These are phyloP conservation scores for Poeciliopsis prolifica DNA, from an alignment of 2,113 vertebrate species.

Conservation along the genomic window DNA sequence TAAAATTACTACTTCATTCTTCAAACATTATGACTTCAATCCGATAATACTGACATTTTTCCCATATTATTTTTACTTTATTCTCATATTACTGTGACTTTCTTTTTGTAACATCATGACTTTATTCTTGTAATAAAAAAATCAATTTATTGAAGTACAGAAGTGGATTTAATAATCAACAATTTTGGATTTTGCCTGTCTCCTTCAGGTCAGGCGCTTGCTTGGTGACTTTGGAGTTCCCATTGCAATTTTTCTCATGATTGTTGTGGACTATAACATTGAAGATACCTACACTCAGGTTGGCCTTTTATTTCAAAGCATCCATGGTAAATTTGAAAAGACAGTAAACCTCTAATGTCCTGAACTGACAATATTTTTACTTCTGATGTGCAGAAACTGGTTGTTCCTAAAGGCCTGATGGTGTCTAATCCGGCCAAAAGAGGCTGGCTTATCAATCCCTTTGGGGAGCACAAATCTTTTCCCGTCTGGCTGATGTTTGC, in stretches of 20 bases:
- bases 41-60: too few relatives aligned
- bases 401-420: constrained; percentile 85
- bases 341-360: neutral
- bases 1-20: too few relatives aligned
- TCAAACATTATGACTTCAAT: too few relatives aligned
- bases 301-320: neutral
- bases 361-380: neutral
- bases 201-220: constrained; percentile 86
- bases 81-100: too few relatives aligned
- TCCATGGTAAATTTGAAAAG: neutral
- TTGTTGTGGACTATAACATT: constrained; percentile 83
- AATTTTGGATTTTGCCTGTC: neutral
- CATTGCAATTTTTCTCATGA: constrained; percentile 93
- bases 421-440: constrained; percentile 81
- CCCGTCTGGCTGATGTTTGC: constrained; percentile 94
- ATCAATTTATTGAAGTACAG: too few relatives aligned
- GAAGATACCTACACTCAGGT: constrained; percentile 92
- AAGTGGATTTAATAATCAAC: neutral
- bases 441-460: constrained; percentile 90
- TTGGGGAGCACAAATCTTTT: constrained; percentile 72
- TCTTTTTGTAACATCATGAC: too few relatives aligned
- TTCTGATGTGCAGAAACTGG: constrained; percentile 86
- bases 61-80: too few relatives aligned
- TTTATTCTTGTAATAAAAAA: too few relatives aligned
- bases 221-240: constrained; percentile 97